Conservation (phyloP, 2,888 invertebrate species). For the Troides helena region DNA sequence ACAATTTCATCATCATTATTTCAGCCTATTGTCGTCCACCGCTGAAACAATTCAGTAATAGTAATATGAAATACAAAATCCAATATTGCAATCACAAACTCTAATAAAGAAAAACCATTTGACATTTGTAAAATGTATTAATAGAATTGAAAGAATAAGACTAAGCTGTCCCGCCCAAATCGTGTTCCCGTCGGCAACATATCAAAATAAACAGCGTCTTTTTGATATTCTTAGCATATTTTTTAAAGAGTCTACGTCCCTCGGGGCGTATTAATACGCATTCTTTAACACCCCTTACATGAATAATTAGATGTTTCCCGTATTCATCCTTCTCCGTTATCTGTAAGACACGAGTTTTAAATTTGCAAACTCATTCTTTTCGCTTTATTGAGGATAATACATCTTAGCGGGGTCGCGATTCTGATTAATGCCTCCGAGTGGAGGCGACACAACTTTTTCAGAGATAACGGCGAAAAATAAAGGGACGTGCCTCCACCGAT, state of each 20-base stretch:
- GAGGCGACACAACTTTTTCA: constrained; percentile 71
- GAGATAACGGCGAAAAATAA: constrained; percentile 76
- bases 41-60: too few species aligned
- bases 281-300: constrained; percentile 76
- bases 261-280: constrained; percentile 68
- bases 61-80: background rate
- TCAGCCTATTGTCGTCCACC: too few species aligned
- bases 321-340: constrained; percentile 69
- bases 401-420: constrained; percentile 70
- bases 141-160: constrained; percentile 51
- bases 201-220: constrained; percentile 66
- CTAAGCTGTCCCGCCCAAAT: constrained; percentile 63
- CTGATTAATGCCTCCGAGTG: constrained; percentile 76
- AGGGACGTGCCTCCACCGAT: constrained; percentile 76
- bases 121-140: background rate
- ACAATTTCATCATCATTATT: background rate
- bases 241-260: constrained; percentile 54
- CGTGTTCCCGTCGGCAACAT: constrained; percentile 64
- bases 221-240: constrained; percentile 63
- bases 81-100: background rate
- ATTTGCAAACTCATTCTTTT: constrained; percentile 77
- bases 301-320: constrained; percentile 78
- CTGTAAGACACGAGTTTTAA: constrained; percentile 76
- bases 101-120: background rate
- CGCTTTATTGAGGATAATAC: constrained; percentile 79